phyloP scores from a whole-genome alignment of 1,140 invertebrate species.

The Drosophila subpulchrella region DNA sequence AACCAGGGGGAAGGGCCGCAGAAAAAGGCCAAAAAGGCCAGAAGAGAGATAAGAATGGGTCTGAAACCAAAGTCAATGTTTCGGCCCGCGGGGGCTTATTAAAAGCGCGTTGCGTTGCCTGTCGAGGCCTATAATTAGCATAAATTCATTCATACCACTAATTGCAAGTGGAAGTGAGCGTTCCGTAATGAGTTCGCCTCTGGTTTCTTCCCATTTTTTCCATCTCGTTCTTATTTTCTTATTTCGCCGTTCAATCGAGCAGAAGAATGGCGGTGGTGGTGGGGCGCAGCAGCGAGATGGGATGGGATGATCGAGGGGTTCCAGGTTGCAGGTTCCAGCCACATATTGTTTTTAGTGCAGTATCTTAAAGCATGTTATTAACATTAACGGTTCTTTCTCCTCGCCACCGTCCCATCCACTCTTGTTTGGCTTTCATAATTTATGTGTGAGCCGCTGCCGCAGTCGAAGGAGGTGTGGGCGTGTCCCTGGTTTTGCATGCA shows the following conservation, averaged over 20 bases:
- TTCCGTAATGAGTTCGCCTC: conserved; percentile 69
- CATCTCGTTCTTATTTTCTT: background rate
- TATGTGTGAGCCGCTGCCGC: conserved; percentile 68
- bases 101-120: conserved; percentile 78
- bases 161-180: conserved; percentile 78
- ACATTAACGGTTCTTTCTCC: conserved; percentile 67
- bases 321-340: conserved; percentile 1
- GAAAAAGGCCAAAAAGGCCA: background rate
- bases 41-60: conserved; percentile 32
- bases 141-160: conserved; percentile 81
- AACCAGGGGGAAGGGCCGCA: conserved; percentile 17
- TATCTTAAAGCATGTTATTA: conserved; percentile 72
- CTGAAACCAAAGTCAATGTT: conserved; percentile 28
- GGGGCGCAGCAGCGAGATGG: background rate
- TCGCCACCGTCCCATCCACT: conserved; percentile 11
- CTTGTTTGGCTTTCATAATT: conserved; percentile 76
- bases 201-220: conserved; percentile 8
- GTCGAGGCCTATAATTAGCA: conserved; percentile 73
- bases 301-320: conserved; percentile 13
- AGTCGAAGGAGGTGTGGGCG: conserved; percentile 38
- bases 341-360: conserved; percentile 64
- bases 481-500: conserved; percentile 73
- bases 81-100: conserved; percentile 53
- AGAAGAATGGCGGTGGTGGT: conserved; percentile 45
- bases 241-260: conserved; percentile 45